Evolutionary conservation across 1,140 invertebrate species (phyloP).

Genomic region (Sitophilus oryzae): DNA sequence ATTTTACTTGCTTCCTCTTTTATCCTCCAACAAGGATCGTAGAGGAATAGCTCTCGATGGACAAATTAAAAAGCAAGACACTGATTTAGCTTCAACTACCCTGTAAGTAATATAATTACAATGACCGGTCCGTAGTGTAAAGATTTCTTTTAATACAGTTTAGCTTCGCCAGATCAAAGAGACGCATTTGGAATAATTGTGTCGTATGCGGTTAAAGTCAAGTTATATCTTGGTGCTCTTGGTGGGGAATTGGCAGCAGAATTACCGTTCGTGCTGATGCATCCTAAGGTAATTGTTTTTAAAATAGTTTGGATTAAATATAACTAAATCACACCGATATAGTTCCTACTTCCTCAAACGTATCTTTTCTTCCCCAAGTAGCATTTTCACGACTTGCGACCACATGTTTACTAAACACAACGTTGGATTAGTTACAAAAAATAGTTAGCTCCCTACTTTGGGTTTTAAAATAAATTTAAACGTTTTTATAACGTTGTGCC

Average conservation of each 20-base stretch:
- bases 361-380: no score
- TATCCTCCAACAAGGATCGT: constrained; percentile 78
- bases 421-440: no score
- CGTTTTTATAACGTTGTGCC: no score
- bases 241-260: constrained; percentile 92
- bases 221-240: constrained; percentile 88
- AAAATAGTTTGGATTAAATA: neutral
- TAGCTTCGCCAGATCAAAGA: constrained; percentile 72
- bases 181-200: constrained; percentile 87
- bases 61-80: constrained; percentile 81
- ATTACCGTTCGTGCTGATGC: constrained; percentile 95
- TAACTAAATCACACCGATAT: no score
- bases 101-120: constrained; percentile 71
- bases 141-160: constrained; percentile 34
- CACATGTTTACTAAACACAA: no score
- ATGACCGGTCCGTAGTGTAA: neutral
- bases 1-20: constrained; percentile 74
- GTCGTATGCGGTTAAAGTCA: constrained; percentile 89
- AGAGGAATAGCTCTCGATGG: constrained; percentile 93
- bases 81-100: constrained; percentile 93
- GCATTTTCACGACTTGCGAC: no score
- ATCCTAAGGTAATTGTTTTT: constrained; percentile 67
- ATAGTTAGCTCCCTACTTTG: no score
- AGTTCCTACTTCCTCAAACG: no score
- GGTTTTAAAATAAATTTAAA: no score